Conservation (phyloP, 2,888 invertebrate genomes). For the Drosophila tanythrix region DNA sequence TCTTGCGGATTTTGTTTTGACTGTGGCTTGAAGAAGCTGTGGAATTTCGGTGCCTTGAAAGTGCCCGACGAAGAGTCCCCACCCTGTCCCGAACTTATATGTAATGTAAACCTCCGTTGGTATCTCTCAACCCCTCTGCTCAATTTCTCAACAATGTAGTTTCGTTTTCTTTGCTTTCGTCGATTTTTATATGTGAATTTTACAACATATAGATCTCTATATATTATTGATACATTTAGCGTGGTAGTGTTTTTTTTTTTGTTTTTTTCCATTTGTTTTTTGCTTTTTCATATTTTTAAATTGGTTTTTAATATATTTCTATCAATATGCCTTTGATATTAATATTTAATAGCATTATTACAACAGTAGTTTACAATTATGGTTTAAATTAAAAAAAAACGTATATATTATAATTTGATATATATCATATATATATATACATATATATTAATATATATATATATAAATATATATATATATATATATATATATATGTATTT, state of each 20-base stretch:
- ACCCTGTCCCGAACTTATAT: constrained; percentile 28
- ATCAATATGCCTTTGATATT: constrained; percentile 76
- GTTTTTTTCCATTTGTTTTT: constrained; percentile 24
- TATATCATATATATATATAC: constrained; percentile 27
- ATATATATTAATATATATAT: constrained; percentile 1
- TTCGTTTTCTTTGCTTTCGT: constrained; percentile 36
- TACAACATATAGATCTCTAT: constrained; percentile 64
- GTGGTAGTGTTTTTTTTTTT: constrained; percentile 57
- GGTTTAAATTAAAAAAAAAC: constrained; percentile 67
- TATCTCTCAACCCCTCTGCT: constrained; percentile 10
- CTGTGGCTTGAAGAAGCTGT: constrained; percentile 43
- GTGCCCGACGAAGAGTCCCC: constrained; percentile 35
- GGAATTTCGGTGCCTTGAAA: constrained; percentile 43
- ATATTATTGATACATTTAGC: constrained; percentile 77
- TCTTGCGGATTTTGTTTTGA: constrained; percentile 3
- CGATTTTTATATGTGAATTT: constrained; percentile 47
- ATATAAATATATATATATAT: too few relatives aligned
- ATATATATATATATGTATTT: background rate
- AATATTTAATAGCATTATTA: constrained; percentile 77
- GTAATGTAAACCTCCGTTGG: constrained; percentile 27
- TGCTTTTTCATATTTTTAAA: constrained; percentile 44
- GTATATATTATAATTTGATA: too few relatives aligned
- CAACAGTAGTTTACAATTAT: constrained; percentile 72
- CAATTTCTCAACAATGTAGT: constrained; percentile 38
- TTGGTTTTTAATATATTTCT: constrained; percentile 62